Conservation (phyloP, 2,797 vertebrate species). For the Tauraco hartlaubi region DNA sequence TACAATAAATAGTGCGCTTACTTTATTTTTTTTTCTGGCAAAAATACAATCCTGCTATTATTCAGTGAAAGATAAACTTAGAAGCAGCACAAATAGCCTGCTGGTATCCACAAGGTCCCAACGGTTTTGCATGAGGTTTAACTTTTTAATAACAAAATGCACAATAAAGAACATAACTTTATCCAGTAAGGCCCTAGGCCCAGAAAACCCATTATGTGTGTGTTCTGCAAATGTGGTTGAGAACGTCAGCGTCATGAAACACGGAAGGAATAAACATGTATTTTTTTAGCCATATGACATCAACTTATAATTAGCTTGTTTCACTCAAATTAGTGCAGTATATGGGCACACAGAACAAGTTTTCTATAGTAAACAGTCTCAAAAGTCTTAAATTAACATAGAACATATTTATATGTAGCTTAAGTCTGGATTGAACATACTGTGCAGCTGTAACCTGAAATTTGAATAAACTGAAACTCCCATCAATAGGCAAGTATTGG, state of each 20-base stretch:
- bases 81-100: background rate
- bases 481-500: background rate
- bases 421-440: background rate
- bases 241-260: background rate
- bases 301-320: slow-evolving; percentile 61
- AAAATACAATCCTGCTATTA: background rate
- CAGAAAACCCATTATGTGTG: background rate
- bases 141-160: background rate
- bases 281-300: slow-evolving; percentile 64
- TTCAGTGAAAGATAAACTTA: background rate
- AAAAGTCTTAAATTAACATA: background rate
- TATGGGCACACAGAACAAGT: background rate
- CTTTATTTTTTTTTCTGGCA: background rate
- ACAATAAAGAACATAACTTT: background rate
- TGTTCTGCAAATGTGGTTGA: background rate
- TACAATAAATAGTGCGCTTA: background rate
- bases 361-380: slow-evolving; percentile 47
- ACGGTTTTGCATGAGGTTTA: background rate
- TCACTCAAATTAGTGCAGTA: slow-evolving; percentile 27
- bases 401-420: background rate
- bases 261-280: slow-evolving; percentile 4
- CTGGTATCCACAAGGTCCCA: background rate
- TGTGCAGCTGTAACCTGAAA: background rate
- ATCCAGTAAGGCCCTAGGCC: background rate
- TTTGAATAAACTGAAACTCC: background rate